phyloP scores from a whole-genome alignment of 2,113 vertebrate genomes.

The Chloropsis hardwickii region DNA sequence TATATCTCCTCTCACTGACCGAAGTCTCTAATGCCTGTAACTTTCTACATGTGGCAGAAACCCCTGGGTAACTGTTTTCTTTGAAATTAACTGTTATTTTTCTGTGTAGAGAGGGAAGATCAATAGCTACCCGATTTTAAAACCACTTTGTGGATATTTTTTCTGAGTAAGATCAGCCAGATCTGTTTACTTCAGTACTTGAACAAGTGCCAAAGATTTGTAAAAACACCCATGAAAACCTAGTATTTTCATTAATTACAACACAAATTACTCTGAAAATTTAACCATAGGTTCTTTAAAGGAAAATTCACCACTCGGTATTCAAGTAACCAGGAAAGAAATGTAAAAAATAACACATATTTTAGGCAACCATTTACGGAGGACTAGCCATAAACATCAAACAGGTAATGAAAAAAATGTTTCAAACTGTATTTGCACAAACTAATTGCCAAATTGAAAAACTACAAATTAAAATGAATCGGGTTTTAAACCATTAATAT shows the following conservation, averaged over 20 bases:
- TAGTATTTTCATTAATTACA: neutral
- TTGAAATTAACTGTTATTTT: conserved; percentile 8
- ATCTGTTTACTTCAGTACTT: neutral
- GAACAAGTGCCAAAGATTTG: neutral
- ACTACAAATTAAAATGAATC: neutral
- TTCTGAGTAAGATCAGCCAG: neutral
- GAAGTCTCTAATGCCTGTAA: neutral
- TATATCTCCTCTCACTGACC: neutral
- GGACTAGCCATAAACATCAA: neutral
- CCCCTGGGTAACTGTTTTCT: neutral
- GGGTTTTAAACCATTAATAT: neutral
- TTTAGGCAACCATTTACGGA: neutral
- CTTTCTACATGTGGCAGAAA: neutral
- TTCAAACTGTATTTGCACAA: neutral
- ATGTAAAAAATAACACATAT: neutral
- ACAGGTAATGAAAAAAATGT: neutral
- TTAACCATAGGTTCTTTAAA: neutral
- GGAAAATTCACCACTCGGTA: neutral
- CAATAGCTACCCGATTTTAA: conserved; percentile 12
- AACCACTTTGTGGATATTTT: neutral
- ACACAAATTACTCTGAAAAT: neutral
- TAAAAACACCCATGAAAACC: neutral
- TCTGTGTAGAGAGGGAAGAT: neutral
- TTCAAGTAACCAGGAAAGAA: neutral
- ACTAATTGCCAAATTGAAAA: neutral